Evolutionary conservation across 2,797 vertebrate species (phyloP), one percentile per base, ranked within the genome.

Genomic region (Myripristis murdjan): DNA sequence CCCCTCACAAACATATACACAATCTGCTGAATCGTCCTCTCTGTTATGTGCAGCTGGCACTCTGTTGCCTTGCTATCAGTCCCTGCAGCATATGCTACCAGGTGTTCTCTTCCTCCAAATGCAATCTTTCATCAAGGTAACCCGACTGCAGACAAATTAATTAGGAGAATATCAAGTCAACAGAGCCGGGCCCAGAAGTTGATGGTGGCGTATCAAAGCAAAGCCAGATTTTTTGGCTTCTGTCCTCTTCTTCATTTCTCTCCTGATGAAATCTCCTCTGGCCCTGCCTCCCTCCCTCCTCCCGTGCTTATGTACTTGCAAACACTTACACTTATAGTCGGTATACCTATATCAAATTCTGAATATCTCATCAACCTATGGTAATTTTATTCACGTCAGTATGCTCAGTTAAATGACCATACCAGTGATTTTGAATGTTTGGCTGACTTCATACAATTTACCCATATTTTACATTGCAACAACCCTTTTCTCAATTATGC

Each of bases 61-160:
- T 80, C 74, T 70, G 87, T 64, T 88, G 88, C 84, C 67, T 71
- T 24, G 48, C 77, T 51, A 75, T 82, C 76, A 72, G 90, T 91
- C 91, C 90, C 91, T 58, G 86, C 74, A 92, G 91, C 91, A 94
- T 91, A 92, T 92, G 89, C 47, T 86, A 83, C 85, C 93, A 94
- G 91, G 93, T 94, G 93, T 91, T 91, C 64, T 80, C 84, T 88
- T 79, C 78, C 85, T 86, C 65, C 81, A 70, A 89, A 90, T 51
- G 79, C 84, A 83, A 87, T 89, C 89, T 78, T 90, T 90, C 87
- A 86, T 91, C 86, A 86, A 90, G 84, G 85, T 80, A 88, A 88
- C 84, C 85, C 85, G 60, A 89, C 82, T 87, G 80, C 83, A 85
- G 84, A 87, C 86, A 90, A 89, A 86, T 91, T 91, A 91, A 92